Evolutionary conservation across 2,797 vertebrate species (phyloP).

Genomic region (Ctenochaetus hawaiiensis): DNA sequence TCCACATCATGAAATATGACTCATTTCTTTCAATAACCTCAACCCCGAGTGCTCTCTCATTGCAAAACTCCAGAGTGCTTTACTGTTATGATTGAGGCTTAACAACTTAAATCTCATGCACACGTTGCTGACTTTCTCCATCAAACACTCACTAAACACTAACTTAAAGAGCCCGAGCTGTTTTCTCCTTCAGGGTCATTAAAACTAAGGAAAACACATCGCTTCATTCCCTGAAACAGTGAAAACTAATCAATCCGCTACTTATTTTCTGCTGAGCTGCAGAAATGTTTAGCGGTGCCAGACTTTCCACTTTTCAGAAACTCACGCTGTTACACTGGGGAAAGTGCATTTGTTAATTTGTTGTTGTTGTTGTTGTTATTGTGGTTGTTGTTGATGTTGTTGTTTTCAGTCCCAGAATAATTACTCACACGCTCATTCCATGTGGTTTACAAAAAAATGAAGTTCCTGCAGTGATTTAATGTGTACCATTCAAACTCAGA

Average conservation of each 20-base stretch:
- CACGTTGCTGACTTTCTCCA: neutral
- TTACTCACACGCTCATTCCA: constrained; percentile 21
- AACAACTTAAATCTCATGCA: too few species aligned
- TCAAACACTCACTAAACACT: neutral
- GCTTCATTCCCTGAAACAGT: neutral
- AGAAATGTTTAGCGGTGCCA: too few species aligned
- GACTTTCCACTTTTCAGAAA: too few species aligned
- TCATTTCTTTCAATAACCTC: neutral
- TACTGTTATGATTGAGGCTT: neutral
- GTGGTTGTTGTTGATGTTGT: constrained; percentile 8
- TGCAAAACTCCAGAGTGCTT: constrained; percentile 3
- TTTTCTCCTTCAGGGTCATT: neutral
- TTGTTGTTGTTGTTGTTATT: neutral
- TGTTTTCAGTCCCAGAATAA: constrained; percentile 27
- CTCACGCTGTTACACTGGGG: too few species aligned
- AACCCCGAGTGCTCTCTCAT: neutral
- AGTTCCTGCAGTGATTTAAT: constrained; percentile 13
- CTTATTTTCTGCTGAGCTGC: constrained; percentile 5
- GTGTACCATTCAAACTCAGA: constrained; percentile 12
- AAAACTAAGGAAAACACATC: neutral
- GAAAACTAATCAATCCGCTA: neutral
- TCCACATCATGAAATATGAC: neutral
- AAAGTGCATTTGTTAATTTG: too few species aligned
- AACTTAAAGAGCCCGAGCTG: neutral
- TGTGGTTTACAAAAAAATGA: constrained; percentile 8